These are phyloP conservation scores for Threskiornis aethiopicus DNA, from an alignment of 2,797 vertebrate genomes.

Conservation along the genomic window DNA sequence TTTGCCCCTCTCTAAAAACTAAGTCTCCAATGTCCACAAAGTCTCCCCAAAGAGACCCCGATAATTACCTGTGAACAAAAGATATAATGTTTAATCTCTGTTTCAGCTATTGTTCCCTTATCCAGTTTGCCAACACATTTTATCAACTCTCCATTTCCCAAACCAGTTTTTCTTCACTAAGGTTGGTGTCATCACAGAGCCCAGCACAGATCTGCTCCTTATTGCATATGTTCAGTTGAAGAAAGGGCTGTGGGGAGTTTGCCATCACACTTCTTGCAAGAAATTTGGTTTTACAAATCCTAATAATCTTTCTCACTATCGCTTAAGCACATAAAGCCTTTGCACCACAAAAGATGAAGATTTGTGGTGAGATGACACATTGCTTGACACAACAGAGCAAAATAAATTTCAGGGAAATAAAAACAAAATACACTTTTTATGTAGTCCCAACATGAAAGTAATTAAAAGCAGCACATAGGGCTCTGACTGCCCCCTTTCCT, in stretches of 20 bases:
- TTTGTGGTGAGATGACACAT: neutral
- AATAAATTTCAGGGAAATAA: neutral
- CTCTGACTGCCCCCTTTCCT: neutral
- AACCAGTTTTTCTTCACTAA: neutral
- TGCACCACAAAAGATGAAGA: neutral
- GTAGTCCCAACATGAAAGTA: neutral
- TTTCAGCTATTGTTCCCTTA: neutral
- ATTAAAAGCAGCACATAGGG: neutral
- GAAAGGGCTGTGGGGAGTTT: neutral
- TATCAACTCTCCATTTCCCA: neutral
- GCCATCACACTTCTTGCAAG: neutral
- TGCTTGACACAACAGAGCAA: neutral
- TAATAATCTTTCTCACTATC: neutral
- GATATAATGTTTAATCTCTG: neutral
- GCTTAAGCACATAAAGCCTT: neutral
- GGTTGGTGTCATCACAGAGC: neutral
- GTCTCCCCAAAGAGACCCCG: neutral
- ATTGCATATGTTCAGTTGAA: neutral
- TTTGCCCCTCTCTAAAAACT: neutral
- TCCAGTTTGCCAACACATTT: neutral
- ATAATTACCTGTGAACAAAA: neutral
- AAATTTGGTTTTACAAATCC: neutral
- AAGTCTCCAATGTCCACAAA: neutral
- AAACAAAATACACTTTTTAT: neutral
- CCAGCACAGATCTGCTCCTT: neutral